These are phyloP conservation scores for Calliphora vicina DNA, from an alignment of 1,140 invertebrate genomes.

Conservation along the genomic window DNA sequence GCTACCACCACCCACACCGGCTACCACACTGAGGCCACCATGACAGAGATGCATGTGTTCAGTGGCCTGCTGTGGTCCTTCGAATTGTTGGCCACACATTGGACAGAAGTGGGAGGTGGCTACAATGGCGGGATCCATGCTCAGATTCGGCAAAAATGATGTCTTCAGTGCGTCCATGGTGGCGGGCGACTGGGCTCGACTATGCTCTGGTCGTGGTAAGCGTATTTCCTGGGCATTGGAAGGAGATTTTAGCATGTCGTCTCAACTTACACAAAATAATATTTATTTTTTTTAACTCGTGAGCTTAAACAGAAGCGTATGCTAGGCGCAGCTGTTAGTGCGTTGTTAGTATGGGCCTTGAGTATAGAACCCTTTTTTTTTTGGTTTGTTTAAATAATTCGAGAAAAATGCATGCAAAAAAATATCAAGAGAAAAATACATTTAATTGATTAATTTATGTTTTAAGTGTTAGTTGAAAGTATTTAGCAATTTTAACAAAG, in stretches of 20 bases:
- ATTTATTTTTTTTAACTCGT: background rate
- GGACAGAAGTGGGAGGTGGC: conserved; percentile 54
- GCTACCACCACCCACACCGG: conserved; percentile 33
- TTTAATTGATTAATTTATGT: background rate
- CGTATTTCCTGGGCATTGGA: conserved; percentile 61
- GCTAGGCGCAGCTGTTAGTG: background rate
- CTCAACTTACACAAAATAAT: background rate
- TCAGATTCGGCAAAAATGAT: conserved; percentile 60
- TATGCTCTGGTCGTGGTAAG: conserved; percentile 57
- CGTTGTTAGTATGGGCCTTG: conserved; percentile 27
- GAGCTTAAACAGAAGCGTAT: conserved; percentile 17
- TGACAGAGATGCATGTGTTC: conserved; percentile 61
- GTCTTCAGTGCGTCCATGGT: conserved; percentile 59
- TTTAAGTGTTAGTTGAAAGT: background rate
- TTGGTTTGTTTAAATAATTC: background rate
- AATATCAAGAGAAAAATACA: background rate
- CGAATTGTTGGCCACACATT: conserved; percentile 59
- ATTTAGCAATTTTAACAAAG: background rate
- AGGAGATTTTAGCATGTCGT: conserved; percentile 57
- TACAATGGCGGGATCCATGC: conserved; percentile 57
- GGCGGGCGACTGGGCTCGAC: conserved; percentile 42
- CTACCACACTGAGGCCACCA: conserved; percentile 38
- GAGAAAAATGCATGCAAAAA: conserved; percentile 20
- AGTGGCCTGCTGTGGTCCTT: conserved; percentile 50
- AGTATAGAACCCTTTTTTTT: background rate